phyloP scores from a whole-genome alignment of 1,140 invertebrate genomes.

The Neodiprion virginianus region DNA sequence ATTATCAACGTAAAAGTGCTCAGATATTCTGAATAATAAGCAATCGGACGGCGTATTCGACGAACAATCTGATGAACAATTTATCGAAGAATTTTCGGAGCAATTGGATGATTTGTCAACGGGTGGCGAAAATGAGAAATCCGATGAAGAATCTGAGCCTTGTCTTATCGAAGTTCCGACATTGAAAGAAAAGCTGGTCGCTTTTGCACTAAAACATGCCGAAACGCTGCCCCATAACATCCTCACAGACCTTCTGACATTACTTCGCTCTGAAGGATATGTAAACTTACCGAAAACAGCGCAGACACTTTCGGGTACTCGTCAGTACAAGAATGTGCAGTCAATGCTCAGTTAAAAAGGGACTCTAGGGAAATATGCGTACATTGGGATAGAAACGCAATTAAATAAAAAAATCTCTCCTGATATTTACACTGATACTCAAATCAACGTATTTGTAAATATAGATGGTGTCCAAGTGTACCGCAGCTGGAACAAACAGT shows the following conservation, averaged over 20 bases:
- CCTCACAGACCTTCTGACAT: background rate
- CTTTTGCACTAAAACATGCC: too few relatives aligned
- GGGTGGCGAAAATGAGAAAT: too few relatives aligned
- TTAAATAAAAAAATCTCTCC: conserved; percentile 5
- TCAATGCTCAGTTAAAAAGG: background rate
- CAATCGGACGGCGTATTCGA: too few relatives aligned
- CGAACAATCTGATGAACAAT: too few relatives aligned
- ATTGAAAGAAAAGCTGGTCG: too few relatives aligned
- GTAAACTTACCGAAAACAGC: background rate
- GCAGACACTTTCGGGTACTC: background rate
- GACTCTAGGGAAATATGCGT: conserved; percentile 14
- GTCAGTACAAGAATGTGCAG: background rate
- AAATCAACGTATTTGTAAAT: conserved; percentile 13
- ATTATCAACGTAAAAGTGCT: too few relatives aligned
- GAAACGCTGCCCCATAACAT: background rate
- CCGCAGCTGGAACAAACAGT: conserved; percentile 3
- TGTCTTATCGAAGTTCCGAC: too few relatives aligned
- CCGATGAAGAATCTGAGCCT: too few relatives aligned
- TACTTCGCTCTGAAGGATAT: background rate
- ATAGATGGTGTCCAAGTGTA: conserved; percentile 20
- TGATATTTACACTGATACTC: conserved; percentile 7
- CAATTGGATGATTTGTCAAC: too few relatives aligned
- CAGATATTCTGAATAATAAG: too few relatives aligned
- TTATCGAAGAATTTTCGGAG: too few relatives aligned
- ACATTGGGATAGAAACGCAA: conserved; percentile 16